A percentile compares a stretch with the other conserved stretches of the same genome.
Conservation (phyloP, 1,140 invertebrate genomes). For the Halyomorpha halys region DNA sequence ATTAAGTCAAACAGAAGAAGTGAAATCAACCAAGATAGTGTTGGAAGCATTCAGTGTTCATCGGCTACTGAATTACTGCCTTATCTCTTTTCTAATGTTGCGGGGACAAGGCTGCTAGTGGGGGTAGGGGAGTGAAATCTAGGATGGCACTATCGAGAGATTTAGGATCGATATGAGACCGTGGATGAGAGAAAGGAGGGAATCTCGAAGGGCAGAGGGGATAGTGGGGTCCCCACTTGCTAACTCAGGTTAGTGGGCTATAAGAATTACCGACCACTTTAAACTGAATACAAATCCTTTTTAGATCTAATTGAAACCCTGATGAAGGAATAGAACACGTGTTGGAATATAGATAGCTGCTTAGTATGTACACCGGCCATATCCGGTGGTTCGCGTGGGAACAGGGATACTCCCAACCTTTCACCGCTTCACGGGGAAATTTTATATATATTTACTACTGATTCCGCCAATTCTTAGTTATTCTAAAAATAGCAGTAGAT, state of each 20-base stretch:
- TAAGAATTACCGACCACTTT: conserved; percentile 18
- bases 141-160: no score
- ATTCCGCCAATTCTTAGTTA: neutral
- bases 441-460: conserved; percentile 6
- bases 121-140: conserved; percentile 2
- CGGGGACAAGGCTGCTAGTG: neutral
- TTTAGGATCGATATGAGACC: no score
- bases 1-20: no score
- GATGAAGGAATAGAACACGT: conserved; percentile 20
- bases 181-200: no score
- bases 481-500: no score
- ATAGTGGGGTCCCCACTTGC: neutral
- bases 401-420: conserved; percentile 13
- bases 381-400: conserved; percentile 22
- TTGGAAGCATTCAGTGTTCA: no score
- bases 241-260: conserved; percentile 13
- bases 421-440: conserved; percentile 5
- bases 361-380: conserved; percentile 21
- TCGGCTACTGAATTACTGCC: no score
- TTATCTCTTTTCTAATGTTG: no score
- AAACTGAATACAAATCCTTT: conserved; percentile 21
- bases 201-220: no score
- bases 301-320: conserved; percentile 22
- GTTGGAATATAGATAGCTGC: conserved; percentile 24
- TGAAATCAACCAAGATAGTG: no score